phyloP scores from a whole-genome alignment of 2,797 vertebrate genomes.

The Halcyon chelicuti region DNA sequence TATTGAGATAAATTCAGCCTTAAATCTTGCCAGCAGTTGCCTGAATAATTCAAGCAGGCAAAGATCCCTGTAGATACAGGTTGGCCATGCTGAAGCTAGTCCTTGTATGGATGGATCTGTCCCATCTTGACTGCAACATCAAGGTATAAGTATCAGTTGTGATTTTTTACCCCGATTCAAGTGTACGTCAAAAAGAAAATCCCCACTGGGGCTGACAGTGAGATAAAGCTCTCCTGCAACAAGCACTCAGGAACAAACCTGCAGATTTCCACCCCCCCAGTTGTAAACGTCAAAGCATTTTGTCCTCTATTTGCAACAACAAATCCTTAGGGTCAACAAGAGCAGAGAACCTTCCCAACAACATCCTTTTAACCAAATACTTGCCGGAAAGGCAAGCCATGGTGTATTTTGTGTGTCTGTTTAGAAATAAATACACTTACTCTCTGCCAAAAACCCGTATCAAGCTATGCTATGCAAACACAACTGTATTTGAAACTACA shows the following conservation, averaged over 20 bases:
- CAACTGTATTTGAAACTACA: neutral
- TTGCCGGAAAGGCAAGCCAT: neutral
- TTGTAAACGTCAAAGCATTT: neutral
- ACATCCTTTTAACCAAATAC: neutral
- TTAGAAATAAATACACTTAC: neutral
- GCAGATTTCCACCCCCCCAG: fast-evolving
- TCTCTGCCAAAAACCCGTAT: neutral
- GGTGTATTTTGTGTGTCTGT: neutral
- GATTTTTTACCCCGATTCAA: neutral
- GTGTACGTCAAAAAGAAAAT: neutral
- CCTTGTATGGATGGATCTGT: neutral
- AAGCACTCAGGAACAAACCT: neutral
- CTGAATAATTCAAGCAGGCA: neutral
- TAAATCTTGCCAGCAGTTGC: neutral
- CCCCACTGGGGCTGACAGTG: neutral
- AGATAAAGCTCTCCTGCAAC: neutral
- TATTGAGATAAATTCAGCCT: neutral
- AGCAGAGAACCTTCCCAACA: neutral
- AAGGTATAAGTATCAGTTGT: neutral
- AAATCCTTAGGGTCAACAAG: neutral
- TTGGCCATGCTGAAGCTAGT: neutral
- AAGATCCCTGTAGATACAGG: fast-evolving
- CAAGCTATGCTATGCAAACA: neutral
- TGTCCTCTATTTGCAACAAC: neutral
- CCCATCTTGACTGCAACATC: neutral